Conservation (phyloP, 2,888 invertebrate species). For the Eustalomyia histrio region DNA sequence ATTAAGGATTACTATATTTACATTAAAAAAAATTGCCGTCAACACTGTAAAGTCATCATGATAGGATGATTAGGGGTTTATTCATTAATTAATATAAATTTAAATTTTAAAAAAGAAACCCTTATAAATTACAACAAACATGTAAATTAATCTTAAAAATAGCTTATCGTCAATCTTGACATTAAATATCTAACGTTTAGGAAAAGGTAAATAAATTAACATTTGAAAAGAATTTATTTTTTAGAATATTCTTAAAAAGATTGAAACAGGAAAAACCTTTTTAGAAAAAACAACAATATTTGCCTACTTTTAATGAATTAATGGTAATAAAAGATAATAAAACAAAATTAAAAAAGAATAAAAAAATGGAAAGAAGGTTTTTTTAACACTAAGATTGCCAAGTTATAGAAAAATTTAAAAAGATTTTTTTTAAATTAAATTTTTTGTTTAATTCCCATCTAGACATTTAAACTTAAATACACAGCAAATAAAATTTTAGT, state of each 20-base stretch:
- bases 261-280: conserved; percentile 1
- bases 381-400: conserved; percentile 11
- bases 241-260: background rate
- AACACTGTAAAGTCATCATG: conserved; percentile 5
- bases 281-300: conserved; percentile 23
- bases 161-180: conserved; percentile 40
- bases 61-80: conserved; percentile 8
- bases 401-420: background rate
- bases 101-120: conserved; percentile 7
- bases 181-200: conserved; percentile 27
- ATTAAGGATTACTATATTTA: too few species aligned
- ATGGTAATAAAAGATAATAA: conserved; percentile 46
- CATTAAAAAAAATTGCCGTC: background rate
- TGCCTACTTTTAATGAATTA: conserved; percentile 50
- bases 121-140: conserved; percentile 7
- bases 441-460: too few species aligned
- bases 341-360: background rate
- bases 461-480: too few species aligned
- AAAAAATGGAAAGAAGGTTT: background rate
- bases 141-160: conserved; percentile 34
- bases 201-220: conserved; percentile 31
- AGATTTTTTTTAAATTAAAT: too few species aligned
- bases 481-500: too few species aligned
- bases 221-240: conserved; percentile 18
- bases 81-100: conserved; percentile 42